Conservation (phyloP, 1,140 invertebrate species). For the Drosophila sturtevanti region DNA sequence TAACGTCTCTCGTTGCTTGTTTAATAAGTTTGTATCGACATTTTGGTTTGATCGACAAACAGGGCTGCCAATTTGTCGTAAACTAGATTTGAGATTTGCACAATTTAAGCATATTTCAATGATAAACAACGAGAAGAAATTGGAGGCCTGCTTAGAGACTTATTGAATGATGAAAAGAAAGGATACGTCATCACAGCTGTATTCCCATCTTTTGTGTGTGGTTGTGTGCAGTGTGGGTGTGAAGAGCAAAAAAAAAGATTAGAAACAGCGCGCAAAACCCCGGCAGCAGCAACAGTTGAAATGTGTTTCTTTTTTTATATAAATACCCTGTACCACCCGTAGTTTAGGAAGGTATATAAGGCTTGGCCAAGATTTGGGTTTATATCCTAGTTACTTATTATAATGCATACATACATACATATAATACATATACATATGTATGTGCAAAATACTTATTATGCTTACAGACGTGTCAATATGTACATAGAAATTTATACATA, state of each 20-base stretch:
- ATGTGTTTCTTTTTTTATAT: slow-evolving; percentile 53
- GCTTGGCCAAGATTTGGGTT: too few species aligned
- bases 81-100: slow-evolving; percentile 8
- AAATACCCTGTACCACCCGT: background rate
- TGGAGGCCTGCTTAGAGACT: too few species aligned
- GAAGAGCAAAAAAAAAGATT: slow-evolving; percentile 25
- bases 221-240: slow-evolving; percentile 30
- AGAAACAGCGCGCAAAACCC: slow-evolving; percentile 47
- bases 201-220: slow-evolving; percentile 12
- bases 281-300: slow-evolving; percentile 61
- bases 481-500: too few species aligned
- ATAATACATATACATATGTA: too few species aligned
- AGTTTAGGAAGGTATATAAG: background rate
- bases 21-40: slow-evolving; percentile 32
- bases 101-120: background rate
- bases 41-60: slow-evolving; percentile 37
- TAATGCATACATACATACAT: too few species aligned
- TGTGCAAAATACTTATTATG: too few species aligned
- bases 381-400: too few species aligned
- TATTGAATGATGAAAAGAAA: slow-evolving; percentile 18
- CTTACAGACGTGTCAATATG: too few species aligned
- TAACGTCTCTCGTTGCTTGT: slow-evolving; percentile 55
- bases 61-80: slow-evolving; percentile 52
- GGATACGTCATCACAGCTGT: slow-evolving; percentile 32
- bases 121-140: background rate